Evolutionary conservation across 1,140 invertebrate species (phyloP), one percentile per base, ranked within the genome.

Genomic region (Cheumatopsyche charites): DNA sequence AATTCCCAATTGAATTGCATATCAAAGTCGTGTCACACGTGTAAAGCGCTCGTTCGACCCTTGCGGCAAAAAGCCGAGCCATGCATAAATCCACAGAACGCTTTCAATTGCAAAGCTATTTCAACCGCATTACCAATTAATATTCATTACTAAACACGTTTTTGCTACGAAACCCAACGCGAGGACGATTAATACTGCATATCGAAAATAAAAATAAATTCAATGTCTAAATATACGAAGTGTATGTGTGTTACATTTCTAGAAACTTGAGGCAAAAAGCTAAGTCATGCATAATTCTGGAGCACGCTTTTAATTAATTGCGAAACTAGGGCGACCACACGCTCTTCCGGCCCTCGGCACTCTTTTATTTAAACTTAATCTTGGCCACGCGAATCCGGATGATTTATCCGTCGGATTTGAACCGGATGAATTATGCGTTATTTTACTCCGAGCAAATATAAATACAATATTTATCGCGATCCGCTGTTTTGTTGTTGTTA

Each of bases 291-390:
- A 52, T 52, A 17, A 17, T 52, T 17, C 45, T 13, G 13, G 45
- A 17, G 12, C 4, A 36, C 29, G 29, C 29, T 36, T 36, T 36
- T 36, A 36, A n/a, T n/a, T n/a, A n/a, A 36, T 36, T 36, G 29
- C 29, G 9, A 36, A 36, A 9, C 29, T 36, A 36, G 29, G 29
- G 29, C 9, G 29, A 36, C 29, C 29, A 36, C 29, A 36, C 3
- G 29, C 29, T 36, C 9, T 36, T 9, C 3, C 29, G 29, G 29
- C 29, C 29, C n/a, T 3, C 29, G 29, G 29, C 29, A 36, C 29
- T 36, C 29, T 47, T 52, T 52, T 52, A 17, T 52, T 52, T 17
- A 52, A 52, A 52, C 47, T 52, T 52, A 52, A 52, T 52, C 47
- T 52, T 52, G 47, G 29, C 29, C 9, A 36, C 29, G 9, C 29